Evolutionary conservation across 1,140 invertebrate species (phyloP), one percentile per base, ranked within the genome.

Genomic region (Ceratina calcarata): DNA sequence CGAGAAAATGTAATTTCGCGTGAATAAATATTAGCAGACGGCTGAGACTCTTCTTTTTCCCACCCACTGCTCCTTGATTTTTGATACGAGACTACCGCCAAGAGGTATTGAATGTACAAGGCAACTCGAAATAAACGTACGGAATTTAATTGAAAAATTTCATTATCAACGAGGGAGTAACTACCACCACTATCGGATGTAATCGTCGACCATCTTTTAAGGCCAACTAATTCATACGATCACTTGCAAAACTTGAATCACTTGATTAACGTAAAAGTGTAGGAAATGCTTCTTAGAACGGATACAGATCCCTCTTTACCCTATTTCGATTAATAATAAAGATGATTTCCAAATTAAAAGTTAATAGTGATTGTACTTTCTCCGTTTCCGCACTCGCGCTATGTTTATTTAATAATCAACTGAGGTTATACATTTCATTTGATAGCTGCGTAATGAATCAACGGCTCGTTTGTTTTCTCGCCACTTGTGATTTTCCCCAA

Each of bases 111-210:
- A 15, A n/a, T 32, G 57, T 15, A 2, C 45, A 45, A 3, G 65
- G 24, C 20, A 81, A 74, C 70, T 68, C 55, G 60, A 72, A 81
- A 78, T 81, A 77, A 85, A 78, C 74, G 67, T 45, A 67, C 61
- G 62, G 20, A 37, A 66, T 84, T 81, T 37, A 16, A 84, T 78
- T 51, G 84, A 81, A 78, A 78, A 85, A 66, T 81, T 65, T 69
- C 60, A 78, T 85, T 82, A 84, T 81, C 83, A 67, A 37, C 55
- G 58, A 53, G 55, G 64, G 66, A 75, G 70, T 66, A 60, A 37
- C 32, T 8, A 22, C 27, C 49, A 8, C 65, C 62, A 49, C 10
- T 45, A 45, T 37, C 37, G 6, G 37, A 49, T 27, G 67, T 76
- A 85, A 83, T 85, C 80, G 71, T 53, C 51, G 68, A 51, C 64